phyloP scores from a whole-genome alignment of 2,888 invertebrate species.

The Eubasilissa splendida region DNA sequence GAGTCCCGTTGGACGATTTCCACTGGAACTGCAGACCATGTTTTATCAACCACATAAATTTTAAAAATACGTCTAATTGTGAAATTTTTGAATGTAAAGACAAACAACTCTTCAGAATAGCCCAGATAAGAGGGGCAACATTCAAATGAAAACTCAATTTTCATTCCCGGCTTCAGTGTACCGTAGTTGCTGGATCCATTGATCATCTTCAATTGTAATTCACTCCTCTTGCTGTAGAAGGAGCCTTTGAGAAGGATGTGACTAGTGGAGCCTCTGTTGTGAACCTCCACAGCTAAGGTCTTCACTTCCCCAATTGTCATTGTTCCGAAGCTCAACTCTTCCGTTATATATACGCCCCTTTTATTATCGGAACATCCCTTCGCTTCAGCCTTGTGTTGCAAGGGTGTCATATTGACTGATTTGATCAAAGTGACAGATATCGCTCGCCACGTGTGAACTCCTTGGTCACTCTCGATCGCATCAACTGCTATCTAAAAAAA shows the following conservation, averaged over 20 bases:
- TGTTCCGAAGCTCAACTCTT: slow-evolving; percentile 65
- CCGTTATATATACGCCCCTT: slow-evolving; percentile 72
- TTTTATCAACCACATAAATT: slow-evolving; percentile 68
- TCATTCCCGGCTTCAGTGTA: slow-evolving; percentile 62
- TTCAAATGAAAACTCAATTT: slow-evolving; percentile 67
- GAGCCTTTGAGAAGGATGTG: slow-evolving; percentile 70
- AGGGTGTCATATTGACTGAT: background rate
- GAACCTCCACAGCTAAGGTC: slow-evolving; percentile 68
- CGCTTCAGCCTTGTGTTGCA: too few species aligned
- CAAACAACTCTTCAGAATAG: slow-evolving; percentile 73
- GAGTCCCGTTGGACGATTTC: background rate
- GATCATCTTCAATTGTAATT: slow-evolving; percentile 71
- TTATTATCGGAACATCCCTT: slow-evolving; percentile 64
- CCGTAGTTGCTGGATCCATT: slow-evolving; percentile 61
- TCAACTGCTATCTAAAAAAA: slow-evolving; percentile 64
- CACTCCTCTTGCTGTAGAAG: slow-evolving; percentile 69
- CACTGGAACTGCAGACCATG: slow-evolving; percentile 39
- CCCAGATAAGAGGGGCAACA: slow-evolving; percentile 77
- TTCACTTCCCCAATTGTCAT: slow-evolving; percentile 65
- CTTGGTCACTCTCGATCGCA: slow-evolving; percentile 82
- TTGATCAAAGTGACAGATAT: slow-evolving; percentile 61
- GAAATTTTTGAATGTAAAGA: slow-evolving; percentile 76
- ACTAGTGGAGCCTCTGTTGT: slow-evolving; percentile 67
- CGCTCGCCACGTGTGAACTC: slow-evolving; percentile 74
- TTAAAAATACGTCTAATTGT: slow-evolving; percentile 74